Base-by-base conservation (phyloP, 64 coral and sea anemone genomes). In the Anthopleura sola region DNA sequence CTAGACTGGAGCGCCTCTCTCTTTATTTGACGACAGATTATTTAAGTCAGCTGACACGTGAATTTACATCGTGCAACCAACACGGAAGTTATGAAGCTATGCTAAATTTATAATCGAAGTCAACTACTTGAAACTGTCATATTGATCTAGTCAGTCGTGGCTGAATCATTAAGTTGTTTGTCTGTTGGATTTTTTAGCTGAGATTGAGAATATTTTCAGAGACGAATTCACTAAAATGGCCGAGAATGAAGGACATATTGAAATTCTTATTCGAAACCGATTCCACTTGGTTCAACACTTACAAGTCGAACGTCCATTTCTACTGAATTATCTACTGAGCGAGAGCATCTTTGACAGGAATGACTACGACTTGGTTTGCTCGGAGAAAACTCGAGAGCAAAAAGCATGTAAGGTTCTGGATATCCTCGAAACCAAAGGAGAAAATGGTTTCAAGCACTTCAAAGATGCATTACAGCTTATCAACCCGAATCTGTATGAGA, bases 401-500 rank as follows among this genome's bases (percentile, higher is more conserved):
- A 84, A 87, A 18, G 91, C 86, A 20, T 82, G 69, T 3, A 88
- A 78, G n/a, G 68, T 93, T 23, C 38, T 93, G 12, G 86, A 93
- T 85, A 71, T 85, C 48, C 37, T 93, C 5, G 54, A 34, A 9
- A 75, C 53, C 1, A 93, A 93, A 66, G 91, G 91, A 37, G 53
- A 75, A 18, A 66, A 78, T 2, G 91, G 80, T 11, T 93, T 88
- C 37, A 46, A 75, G 40, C 86, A 88, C 49, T 93, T 93, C 49
- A 80, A 88, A 49, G 91, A 93, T 64, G 91, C 44, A 4, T 49
- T 93, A 12, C 86, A 93, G 71, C 49, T 93, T 23, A 57, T 88
- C 9, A 93, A 88, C 44, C 86, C 91, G 21, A 88, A 28, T 19
- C 51, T 93, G 16, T 93, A 93, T 26, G 91, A 93, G 55, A 55